Evolutionary conservation across 2,888 invertebrate species (phyloP).

Genomic region (Tachystola acroxantha): DNA sequence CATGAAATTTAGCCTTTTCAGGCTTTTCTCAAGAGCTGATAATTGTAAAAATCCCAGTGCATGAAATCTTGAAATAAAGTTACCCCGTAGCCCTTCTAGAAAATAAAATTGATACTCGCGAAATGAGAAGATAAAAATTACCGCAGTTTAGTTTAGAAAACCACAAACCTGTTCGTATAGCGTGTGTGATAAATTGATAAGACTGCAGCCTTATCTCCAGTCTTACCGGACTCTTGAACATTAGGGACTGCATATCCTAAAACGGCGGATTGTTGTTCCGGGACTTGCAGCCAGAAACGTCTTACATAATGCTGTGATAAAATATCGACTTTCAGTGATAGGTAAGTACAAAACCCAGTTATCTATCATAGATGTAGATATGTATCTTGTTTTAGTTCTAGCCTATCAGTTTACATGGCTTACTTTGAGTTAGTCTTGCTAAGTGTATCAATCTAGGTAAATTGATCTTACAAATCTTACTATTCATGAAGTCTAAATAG

Average conservation of each 20-base stretch:
- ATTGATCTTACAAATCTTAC: too few species aligned
- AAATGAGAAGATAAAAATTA: too few species aligned
- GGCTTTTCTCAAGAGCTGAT: too few species aligned
- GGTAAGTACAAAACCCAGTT: slow-evolving; percentile 33
- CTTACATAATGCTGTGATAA: slow-evolving; percentile 24
- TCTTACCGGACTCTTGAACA: slow-evolving; percentile 7
- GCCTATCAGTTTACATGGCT: slow-evolving; percentile 4
- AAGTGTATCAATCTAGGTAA: too few species aligned
- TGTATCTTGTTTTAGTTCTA: slow-evolving; percentile 8
- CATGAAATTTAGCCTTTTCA: too few species aligned
- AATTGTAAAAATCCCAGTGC: too few species aligned
- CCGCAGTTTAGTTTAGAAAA: not conserved
- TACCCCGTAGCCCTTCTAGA: too few species aligned
- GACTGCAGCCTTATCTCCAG: slow-evolving; percentile 8
- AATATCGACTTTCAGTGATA: slow-evolving; percentile 34
- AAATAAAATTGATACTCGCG: too few species aligned
- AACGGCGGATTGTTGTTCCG: not conserved
- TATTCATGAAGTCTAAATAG: too few species aligned
- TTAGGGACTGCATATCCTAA: too few species aligned
- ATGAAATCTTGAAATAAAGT: too few species aligned
- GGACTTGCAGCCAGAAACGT: slow-evolving; percentile 2
- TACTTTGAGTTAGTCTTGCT: slow-evolving; percentile 1
- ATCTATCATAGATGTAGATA: not conserved
- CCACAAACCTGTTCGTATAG: slow-evolving; percentile 7
- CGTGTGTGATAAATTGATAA: slow-evolving; percentile 10